Conservation (phyloP, 2,888 invertebrate species). For the Deroplatys truncata region DNA sequence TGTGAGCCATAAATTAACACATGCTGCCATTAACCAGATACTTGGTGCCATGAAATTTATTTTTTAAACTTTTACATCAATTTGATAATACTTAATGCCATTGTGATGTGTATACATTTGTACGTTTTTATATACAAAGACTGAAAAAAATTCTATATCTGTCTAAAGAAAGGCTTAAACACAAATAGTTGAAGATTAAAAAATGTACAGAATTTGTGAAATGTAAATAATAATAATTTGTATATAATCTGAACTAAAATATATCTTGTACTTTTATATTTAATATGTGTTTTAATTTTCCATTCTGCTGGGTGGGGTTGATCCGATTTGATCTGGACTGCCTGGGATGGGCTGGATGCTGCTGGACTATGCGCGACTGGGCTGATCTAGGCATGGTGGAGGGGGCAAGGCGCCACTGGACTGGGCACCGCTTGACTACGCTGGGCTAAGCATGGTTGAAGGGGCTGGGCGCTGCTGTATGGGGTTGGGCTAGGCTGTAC, state of each 20-base stretch:
- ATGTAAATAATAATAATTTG: neutral
- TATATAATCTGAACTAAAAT: neutral
- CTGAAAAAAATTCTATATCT: neutral
- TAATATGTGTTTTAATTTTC: neutral
- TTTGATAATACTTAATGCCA: neutral
- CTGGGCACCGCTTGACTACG: no score
- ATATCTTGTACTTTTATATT: neutral
- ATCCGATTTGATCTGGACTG: no score
- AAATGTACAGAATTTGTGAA: neutral
- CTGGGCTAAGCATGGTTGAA: no score
- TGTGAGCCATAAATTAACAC: neutral
- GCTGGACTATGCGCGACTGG: no score
- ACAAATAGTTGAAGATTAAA: neutral
- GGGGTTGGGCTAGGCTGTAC: no score
- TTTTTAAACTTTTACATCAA: neutral
- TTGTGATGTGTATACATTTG: neutral
- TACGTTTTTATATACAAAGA: neutral
- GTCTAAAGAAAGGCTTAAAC: neutral
- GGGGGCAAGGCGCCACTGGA: no score
- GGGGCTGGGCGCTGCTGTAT: no score
- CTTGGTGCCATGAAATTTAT: neutral
- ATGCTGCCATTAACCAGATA: neutral
- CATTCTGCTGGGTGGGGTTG: no score
- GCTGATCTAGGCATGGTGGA: no score
- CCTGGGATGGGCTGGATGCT: no score